phyloP scores from a whole-genome alignment of 1,140 invertebrate species.

The Drosophila nannoptera region DNA sequence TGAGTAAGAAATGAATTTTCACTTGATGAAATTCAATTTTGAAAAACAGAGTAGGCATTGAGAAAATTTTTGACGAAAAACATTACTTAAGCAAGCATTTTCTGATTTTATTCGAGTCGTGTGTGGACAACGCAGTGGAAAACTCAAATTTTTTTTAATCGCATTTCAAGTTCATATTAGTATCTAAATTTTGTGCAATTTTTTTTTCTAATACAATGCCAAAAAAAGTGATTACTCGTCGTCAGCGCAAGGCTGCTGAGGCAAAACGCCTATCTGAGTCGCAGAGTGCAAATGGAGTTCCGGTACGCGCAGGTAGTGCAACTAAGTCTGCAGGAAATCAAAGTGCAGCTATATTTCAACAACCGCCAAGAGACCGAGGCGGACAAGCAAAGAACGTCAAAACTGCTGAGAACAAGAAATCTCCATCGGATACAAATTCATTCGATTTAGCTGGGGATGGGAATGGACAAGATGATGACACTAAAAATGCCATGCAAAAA shows the following conservation, averaged over 20 bases:
- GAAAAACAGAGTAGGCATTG: neutral
- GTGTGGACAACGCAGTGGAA: neutral
- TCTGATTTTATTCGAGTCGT: neutral
- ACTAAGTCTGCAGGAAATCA: neutral
- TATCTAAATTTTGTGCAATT: neutral
- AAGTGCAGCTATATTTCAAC: neutral
- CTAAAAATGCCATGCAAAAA: neutral
- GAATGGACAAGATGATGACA: neutral
- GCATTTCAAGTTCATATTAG: neutral
- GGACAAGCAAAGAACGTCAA: neutral
- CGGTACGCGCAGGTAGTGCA: neutral
- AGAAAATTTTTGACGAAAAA: neutral
- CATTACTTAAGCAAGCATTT: neutral
- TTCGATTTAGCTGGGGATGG: neutral
- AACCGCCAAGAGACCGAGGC: neutral
- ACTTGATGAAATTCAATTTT: neutral
- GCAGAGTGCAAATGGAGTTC: no score
- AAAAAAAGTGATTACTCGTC: slow-evolving; percentile 53
- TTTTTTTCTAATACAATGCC: slow-evolving; percentile 42
- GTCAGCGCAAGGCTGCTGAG: slow-evolving; percentile 54
- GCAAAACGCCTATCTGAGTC: slow-evolving; percentile 5
- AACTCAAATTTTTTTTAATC: neutral
- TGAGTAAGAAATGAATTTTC: neutral
- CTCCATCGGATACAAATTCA: neutral
- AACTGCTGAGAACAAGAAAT: slow-evolving; percentile 8